A percentile compares a stretch with the other conserved stretches of the same genome.
Evolutionary conservation across 1,140 invertebrate species (phyloP).

Genomic region (Limonius californicus): DNA sequence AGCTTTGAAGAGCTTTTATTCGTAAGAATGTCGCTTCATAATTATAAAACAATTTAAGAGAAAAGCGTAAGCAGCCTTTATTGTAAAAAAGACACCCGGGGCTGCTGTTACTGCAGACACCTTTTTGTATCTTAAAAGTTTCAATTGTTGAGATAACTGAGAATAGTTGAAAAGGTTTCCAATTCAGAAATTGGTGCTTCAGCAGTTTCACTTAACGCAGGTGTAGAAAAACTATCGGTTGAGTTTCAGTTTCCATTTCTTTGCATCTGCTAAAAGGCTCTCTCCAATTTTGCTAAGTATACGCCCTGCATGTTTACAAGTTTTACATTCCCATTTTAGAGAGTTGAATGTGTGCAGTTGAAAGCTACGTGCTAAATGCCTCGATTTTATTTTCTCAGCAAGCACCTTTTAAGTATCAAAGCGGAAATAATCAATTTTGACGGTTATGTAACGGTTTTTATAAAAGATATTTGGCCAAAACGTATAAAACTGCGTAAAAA

Average conservation of each 20-base stretch:
- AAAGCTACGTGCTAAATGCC: not conserved
- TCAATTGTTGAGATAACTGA: too few species aligned
- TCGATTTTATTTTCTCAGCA: not conserved
- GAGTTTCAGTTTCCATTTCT: not conserved
- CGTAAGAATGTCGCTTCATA: too few species aligned
- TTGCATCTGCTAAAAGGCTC: not conserved
- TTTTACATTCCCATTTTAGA: not conserved
- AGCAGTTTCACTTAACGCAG: not conserved
- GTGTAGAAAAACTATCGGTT: not conserved
- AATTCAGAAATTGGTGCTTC: not conserved
- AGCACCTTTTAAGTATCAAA: not conserved
- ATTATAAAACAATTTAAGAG: too few species aligned
- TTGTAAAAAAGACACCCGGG: too few species aligned
- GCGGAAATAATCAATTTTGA: not conserved
- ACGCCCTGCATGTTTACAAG: not conserved
- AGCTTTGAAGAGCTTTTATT: too few species aligned
- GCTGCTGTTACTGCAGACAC: too few species aligned
- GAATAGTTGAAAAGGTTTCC: too few species aligned
- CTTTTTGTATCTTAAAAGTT: too few species aligned
- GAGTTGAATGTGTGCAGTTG: not conserved
- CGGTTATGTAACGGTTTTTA: not conserved
- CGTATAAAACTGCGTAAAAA: too few species aligned
- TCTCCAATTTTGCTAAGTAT: not conserved
- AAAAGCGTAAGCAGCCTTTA: too few species aligned
- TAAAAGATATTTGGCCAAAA: not conserved